Conservation (phyloP, 2,888 invertebrate species). For the Branchellion lobata region DNA sequence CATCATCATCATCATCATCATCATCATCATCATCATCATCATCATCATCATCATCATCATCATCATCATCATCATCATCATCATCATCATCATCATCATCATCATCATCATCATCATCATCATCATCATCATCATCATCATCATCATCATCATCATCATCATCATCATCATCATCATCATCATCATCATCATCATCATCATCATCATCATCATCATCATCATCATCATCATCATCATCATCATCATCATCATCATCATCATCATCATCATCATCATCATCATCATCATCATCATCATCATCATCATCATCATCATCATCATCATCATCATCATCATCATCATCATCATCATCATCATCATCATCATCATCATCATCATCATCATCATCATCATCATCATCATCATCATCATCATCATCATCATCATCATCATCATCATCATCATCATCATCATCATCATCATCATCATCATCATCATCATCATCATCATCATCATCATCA, state of each 20-base stretch:
- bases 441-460: conserved; percentile 64
- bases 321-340: conserved; percentile 42
- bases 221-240: conserved; percentile 64
- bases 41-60: conserved; percentile 64
- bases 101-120: conserved; percentile 57
- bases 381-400: conserved; percentile 64
- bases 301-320: conserved; percentile 64
- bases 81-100: conserved; percentile 60
- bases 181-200: conserved; percentile 61
- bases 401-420: conserved; percentile 38
- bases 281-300: conserved; percentile 64
- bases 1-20: conserved; percentile 62
- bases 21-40: conserved; percentile 55
- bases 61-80: conserved; percentile 64
- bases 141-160: conserved; percentile 64
- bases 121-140: conserved; percentile 64
- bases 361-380: conserved; percentile 64
- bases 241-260: conserved; percentile 44
- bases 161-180: conserved; percentile 56
- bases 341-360: conserved; percentile 64
- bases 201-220: conserved; percentile 64
- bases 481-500: conserved; percentile 39
- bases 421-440: conserved; percentile 64
- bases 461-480: conserved; percentile 64
- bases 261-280: conserved; percentile 64